A percentile compares a stretch with the other conserved stretches of the same genome.
Evolutionary conservation across 2,797 vertebrate species (phyloP).

Genomic region (Adrianichthys oophorus): DNA sequence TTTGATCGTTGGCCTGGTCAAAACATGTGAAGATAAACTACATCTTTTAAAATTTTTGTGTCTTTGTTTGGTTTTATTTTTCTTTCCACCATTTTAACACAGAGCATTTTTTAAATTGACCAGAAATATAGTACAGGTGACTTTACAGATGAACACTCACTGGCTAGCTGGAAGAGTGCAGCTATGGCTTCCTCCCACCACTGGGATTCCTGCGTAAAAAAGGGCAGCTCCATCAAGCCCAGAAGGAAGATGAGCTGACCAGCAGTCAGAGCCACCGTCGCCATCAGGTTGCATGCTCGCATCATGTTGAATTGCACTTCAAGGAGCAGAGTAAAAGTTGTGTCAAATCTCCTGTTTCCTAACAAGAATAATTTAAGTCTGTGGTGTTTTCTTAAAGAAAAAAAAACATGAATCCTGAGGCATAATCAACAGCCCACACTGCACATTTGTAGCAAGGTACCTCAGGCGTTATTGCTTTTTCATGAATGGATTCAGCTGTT

Average conservation of each 20-base stretch:
- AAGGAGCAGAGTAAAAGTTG: slow-evolving; percentile 34
- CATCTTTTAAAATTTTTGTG: too few species aligned
- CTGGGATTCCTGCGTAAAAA: slow-evolving; percentile 89
- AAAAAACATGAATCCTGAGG: not conserved
- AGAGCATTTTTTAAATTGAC: too few species aligned
- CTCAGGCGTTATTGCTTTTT: not conserved
- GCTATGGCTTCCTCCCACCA: slow-evolving; percentile 99
- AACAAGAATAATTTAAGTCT: slow-evolving; percentile 5
- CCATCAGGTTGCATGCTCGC: slow-evolving; percentile 97
- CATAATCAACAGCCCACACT: not conserved
- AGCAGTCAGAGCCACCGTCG: slow-evolving; percentile 88
- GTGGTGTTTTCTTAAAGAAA: not conserved
- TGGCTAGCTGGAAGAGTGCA: slow-evolving; percentile 95
- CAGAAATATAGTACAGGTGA: too few species aligned
- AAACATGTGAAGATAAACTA: too few species aligned
- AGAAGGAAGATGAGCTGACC: slow-evolving; percentile 96
- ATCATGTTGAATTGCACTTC: slow-evolving; percentile 99
- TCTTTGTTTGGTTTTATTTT: too few species aligned
- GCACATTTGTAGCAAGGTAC: not conserved
- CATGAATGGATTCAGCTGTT: slow-evolving; percentile 24
- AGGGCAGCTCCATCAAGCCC: slow-evolving; percentile 87
- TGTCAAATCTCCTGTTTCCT: slow-evolving; percentile 33
- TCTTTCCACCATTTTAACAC: too few species aligned
- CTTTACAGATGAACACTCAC: slow-evolving; percentile 80
- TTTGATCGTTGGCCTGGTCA: too few species aligned